A percentile compares a stretch with the other conserved stretches of the same genome.
These are phyloP conservation scores for Nasonia vitripennis DNA, from an alignment of 1,140 invertebrate genomes.

Conservation along the genomic window DNA sequence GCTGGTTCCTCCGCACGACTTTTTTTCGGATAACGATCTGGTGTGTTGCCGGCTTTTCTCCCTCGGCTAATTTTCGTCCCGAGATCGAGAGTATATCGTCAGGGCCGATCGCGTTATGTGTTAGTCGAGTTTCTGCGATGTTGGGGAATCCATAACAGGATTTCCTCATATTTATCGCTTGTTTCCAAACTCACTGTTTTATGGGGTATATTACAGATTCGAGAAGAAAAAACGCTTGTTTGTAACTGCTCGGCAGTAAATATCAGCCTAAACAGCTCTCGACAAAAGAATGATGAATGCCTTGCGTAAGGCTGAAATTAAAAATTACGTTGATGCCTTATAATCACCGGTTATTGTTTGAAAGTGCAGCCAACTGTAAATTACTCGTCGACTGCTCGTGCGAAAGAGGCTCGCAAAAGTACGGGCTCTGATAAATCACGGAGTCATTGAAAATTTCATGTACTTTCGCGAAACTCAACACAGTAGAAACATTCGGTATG, in stretches of 20 bases:
- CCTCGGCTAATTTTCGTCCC: constrained; percentile 1
- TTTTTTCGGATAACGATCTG: constrained; percentile 13
- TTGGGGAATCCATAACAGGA: too few species aligned
- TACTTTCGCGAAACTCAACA: not conserved
- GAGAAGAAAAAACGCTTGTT: not conserved
- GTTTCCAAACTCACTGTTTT: not conserved
- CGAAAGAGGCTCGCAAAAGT: too few species aligned
- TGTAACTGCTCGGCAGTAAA: too few species aligned
- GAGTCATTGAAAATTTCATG: not conserved
- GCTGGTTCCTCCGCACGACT: not conserved
- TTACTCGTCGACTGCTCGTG: not conserved
- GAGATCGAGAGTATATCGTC: not conserved
- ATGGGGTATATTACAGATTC: not conserved
- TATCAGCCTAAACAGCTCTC: too few species aligned
- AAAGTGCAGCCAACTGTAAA: not conserved
- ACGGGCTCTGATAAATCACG: too few species aligned
- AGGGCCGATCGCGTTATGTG: not conserved
- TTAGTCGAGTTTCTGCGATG: not conserved
- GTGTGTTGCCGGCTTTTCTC: not conserved
- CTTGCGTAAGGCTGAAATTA: not conserved
- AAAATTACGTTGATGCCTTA: not conserved
- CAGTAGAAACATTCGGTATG: not conserved
- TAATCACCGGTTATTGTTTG: not conserved
- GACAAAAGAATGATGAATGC: too few species aligned
- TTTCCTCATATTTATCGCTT: too few species aligned